phyloP scores from a whole-genome alignment of 2,113 vertebrate genomes.

The Psettodes erumei region DNA sequence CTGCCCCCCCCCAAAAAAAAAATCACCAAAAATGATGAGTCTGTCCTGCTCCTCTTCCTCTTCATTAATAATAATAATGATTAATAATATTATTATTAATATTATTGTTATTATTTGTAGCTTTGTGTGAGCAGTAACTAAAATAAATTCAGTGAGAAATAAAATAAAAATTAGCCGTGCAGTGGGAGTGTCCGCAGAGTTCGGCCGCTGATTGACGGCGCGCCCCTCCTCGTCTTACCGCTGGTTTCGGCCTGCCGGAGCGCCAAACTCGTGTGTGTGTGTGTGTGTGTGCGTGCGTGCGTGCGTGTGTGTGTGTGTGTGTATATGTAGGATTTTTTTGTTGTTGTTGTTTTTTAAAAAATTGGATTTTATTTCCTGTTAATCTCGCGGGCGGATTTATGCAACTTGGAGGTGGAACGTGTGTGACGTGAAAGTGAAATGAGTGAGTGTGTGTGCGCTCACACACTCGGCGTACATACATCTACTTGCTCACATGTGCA shows the following conservation, averaged over 20 bases:
- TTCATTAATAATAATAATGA: too few species aligned
- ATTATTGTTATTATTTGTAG: too few species aligned
- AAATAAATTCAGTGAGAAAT: too few species aligned
- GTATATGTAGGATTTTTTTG: too few species aligned
- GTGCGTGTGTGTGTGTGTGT: constrained; percentile 8
- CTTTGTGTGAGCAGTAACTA: not conserved
- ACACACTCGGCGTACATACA: not conserved
- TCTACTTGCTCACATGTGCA: not conserved
- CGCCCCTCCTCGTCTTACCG: constrained; percentile 45
- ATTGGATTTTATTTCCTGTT: too few species aligned
- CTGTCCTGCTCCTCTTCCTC: not conserved
- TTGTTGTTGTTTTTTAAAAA: too few species aligned
- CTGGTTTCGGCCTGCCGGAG: too few species aligned
- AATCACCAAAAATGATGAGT: not conserved
- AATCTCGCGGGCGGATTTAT: too few species aligned
- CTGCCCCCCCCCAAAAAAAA: not conserved
- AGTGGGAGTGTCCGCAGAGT: constrained; percentile 59
- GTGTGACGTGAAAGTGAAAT: too few species aligned
- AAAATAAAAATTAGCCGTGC: too few species aligned
- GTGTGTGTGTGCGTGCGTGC: not conserved
- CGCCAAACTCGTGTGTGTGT: not conserved
- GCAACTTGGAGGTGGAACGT: too few species aligned
- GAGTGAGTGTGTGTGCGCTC: not conserved
- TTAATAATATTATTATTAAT: too few species aligned
- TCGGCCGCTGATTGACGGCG: constrained; percentile 48